Conservation (phyloP, 2,797 vertebrate genomes). For the Pseudotriccus pelzelni region DNA sequence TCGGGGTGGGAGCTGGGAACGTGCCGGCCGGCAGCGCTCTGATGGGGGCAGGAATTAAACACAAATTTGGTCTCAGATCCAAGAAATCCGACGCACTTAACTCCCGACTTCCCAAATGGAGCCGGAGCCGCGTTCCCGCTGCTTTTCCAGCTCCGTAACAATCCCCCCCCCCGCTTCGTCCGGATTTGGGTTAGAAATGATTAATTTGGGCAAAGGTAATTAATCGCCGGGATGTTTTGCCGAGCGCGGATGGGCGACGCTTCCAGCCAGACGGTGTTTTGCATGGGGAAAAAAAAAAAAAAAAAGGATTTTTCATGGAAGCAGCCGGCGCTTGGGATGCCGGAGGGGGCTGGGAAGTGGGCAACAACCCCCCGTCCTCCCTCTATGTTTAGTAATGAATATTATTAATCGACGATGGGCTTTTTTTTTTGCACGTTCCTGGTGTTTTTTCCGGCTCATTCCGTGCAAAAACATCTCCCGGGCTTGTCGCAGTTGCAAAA, state of each 20-base stretch:
- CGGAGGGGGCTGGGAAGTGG: background rate
- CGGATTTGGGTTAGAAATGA: background rate
- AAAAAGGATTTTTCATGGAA: background rate
- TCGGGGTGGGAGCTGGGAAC: background rate
- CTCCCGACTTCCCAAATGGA: background rate
- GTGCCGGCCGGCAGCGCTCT: conserved; percentile 4
- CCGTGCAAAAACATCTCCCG: background rate
- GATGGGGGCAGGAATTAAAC: conserved; percentile 42
- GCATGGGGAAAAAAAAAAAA: background rate
- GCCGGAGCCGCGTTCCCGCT: background rate
- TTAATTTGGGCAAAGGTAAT: background rate
- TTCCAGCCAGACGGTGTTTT: background rate
- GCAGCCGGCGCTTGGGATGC: background rate
- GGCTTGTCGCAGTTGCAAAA: background rate
- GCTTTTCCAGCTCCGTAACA: background rate
- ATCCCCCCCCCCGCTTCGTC: accelerated
- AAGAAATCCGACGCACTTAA: background rate
- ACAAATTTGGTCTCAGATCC: background rate
- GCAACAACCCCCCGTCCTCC: background rate
- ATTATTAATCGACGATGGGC: background rate
- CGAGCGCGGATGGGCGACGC: accelerated
- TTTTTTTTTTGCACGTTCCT: background rate
- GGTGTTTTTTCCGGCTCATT: background rate
- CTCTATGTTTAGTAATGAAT: background rate
- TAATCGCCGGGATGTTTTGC: background rate